Conservation (phyloP, 1,140 invertebrate genomes). For the Pollicipes pollicipes region DNA sequence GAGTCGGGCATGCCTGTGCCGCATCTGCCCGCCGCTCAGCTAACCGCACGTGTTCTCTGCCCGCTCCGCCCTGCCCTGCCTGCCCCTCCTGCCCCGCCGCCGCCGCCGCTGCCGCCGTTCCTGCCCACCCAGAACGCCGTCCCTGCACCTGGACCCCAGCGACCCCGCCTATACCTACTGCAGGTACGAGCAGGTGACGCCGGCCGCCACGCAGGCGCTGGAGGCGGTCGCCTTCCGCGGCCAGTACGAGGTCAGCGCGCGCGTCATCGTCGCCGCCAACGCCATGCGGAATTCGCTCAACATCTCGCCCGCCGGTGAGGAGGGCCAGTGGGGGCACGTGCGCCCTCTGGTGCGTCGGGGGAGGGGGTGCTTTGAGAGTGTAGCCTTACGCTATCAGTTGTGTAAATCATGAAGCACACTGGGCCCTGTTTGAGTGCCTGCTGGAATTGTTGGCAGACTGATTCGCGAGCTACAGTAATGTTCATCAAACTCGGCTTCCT, state of each 20-base stretch:
- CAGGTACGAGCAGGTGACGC: not conserved
- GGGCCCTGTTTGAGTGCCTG: too few relatives aligned
- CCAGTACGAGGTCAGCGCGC: not conserved
- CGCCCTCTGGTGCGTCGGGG: too few relatives aligned
- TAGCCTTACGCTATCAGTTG: too few relatives aligned
- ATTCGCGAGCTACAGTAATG: too few relatives aligned
- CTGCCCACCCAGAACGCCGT: not conserved
- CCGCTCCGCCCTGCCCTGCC: too few relatives aligned
- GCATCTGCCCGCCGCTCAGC: not conserved
- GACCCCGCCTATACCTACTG: not conserved
- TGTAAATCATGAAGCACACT: too few relatives aligned
- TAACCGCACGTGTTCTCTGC: not conserved
- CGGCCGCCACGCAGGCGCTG: not conserved
- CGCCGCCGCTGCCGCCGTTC: too few relatives aligned
- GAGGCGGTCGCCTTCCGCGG: not conserved
- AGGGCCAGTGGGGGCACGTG: not conserved
- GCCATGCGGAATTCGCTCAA: not conserved
- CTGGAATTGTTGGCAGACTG: too few relatives aligned
- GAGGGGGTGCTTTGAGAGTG: too few relatives aligned
- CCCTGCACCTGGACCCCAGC: not conserved
- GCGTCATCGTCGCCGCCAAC: not conserved
- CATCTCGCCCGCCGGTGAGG: not conserved
- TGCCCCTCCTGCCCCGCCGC: too few relatives aligned
- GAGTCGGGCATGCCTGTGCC: not conserved
- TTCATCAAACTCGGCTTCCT: too few relatives aligned